Base-by-base conservation (phyloP, 64 coral and sea anemone species). In the Montipora efflorescens region DNA sequence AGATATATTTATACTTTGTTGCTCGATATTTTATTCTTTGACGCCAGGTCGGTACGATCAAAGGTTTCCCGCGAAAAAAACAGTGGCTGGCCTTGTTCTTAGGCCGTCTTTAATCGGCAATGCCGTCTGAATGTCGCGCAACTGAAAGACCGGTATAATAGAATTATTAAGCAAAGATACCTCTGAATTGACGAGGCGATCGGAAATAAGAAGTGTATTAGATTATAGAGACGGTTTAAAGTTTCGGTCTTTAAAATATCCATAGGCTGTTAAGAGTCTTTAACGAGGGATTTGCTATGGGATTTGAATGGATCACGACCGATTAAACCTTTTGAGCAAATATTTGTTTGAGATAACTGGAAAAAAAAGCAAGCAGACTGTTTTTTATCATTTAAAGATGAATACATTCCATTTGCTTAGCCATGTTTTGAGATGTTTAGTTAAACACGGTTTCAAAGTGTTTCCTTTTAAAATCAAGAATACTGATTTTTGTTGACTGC, bases 41-140 rank as follows among this genome's bases (percentile, higher is more conserved):
- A 71, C 82, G 82, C 82, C 82, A 86, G 7, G 64, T 62, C 82
- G 82, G 82, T 21, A 67, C 16, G 82, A 86, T 86, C 82, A 86
- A 86, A 86, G 25, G 66, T 50, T 71, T 86, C 82, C 47, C 45
- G 19, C 62, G 45, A 86, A 70, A 71, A 36, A 69, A 46, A 47
- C 8, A 57, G 55, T 55, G 58, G 10, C 36, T 57, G 53, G 8
- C 25, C 5, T 45, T 62, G 43, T 47, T 57, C 55, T 82, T 45
- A 13, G 25, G 25, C 58, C 46, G 3, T 51, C 10, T 82, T 36
- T 82, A 82, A 82, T 82, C 53, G 22, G 19, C 49, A 19, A 71
- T 51, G 82, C 66, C 82, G 82, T 71, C 82, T 50, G 4, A 50
- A 20, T 86, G 82, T 86, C 82, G 82, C 36, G 28, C 18, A 18